phyloP scores from a whole-genome alignment of 2,888 invertebrate species.

The Temnothorax unifasciatus region DNA sequence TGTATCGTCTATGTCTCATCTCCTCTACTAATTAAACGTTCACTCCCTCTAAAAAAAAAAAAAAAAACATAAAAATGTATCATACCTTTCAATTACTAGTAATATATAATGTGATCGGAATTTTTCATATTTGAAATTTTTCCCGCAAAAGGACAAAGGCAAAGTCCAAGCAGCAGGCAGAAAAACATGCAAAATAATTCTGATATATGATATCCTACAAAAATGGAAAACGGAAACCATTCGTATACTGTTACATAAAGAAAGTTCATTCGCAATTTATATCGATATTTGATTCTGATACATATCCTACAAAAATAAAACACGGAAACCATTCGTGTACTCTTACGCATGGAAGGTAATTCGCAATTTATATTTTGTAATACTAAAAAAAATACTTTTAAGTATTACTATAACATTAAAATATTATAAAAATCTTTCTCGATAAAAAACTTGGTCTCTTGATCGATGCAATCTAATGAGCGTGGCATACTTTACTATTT shows the following conservation, averaged over 20 bases:
- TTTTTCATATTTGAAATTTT: slow-evolving; percentile 34
- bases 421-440: background rate
- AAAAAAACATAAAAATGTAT: background rate
- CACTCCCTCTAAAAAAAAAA: background rate
- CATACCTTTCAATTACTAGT: background rate
- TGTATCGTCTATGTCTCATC: background rate
- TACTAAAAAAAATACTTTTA: background rate
- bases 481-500: background rate
- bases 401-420: background rate
- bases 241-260: background rate
- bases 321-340: background rate
- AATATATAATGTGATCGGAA: slow-evolving; percentile 16
- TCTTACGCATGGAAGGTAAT: background rate
- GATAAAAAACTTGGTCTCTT: background rate
- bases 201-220: background rate
- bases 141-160: slow-evolving; percentile 26
- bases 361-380: slow-evolving; percentile 2
- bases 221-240: background rate
- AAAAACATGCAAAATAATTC: slow-evolving; percentile 64
- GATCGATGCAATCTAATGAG: background rate
- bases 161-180: slow-evolving; percentile 57
- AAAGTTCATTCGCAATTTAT: slow-evolving; percentile 15
- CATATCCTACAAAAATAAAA: background rate
- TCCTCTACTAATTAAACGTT: slow-evolving; percentile 4
- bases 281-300: background rate